Conservation (phyloP, 2,888 invertebrate genomes). For the Polyommatus icarus region DNA sequence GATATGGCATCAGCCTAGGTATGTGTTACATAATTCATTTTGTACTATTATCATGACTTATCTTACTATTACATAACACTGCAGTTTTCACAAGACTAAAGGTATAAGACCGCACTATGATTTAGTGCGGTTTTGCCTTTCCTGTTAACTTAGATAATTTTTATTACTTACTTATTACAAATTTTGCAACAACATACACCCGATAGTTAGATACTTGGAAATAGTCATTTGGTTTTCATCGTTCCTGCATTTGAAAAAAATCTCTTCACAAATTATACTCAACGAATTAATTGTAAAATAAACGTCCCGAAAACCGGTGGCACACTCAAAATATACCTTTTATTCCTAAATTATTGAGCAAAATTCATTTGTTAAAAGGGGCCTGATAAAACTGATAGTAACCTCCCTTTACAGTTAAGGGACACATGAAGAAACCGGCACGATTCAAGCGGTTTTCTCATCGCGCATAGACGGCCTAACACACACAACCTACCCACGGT, state of each 20-base stretch:
- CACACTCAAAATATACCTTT: neutral
- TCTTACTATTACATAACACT: neutral
- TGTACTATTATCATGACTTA: neutral
- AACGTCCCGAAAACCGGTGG: neutral
- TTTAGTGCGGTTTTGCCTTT: no score
- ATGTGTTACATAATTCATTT: conserved; percentile 28
- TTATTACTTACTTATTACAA: neutral
- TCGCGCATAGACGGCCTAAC: conserved; percentile 38
- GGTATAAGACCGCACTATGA: no score
- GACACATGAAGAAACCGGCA: conserved; percentile 44
- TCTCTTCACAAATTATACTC: no score
- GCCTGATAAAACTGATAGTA: conserved; percentile 40
- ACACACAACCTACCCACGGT: conserved; percentile 32
- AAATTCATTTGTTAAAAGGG: neutral
- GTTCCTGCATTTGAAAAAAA: no score
- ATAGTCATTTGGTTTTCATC: no score
- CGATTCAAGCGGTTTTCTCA: conserved; percentile 44
- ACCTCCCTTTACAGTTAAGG: conserved; percentile 47
- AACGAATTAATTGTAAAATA: no score
- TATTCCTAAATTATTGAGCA: no score
- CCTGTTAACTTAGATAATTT: neutral
- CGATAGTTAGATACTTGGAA: neutral
- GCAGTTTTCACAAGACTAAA: neutral
- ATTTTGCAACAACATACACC: neutral
- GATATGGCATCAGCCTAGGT: conserved; percentile 43